These are phyloP conservation scores for Neuroterus valhalla DNA, from an alignment of 1,140 invertebrate genomes.

Conservation along the genomic window DNA sequence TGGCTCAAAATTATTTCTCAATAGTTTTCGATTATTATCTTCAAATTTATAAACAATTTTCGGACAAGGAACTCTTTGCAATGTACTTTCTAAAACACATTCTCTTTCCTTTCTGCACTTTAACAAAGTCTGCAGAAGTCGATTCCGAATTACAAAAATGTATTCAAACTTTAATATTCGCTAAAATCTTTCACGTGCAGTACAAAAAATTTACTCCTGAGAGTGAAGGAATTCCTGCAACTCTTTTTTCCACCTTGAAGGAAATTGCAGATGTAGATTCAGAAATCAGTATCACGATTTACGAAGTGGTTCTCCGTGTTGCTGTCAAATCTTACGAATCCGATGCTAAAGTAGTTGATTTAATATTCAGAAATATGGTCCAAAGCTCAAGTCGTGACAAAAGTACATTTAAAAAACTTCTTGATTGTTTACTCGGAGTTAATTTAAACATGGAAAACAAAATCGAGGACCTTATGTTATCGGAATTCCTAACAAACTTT, in stretches of 20 bases:
- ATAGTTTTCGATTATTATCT: background rate
- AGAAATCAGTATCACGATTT: background rate
- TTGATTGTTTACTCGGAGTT: constrained; percentile 6
- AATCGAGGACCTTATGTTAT: constrained; percentile 1
- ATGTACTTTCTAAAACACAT: background rate
- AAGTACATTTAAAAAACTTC: background rate
- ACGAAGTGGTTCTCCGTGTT: background rate
- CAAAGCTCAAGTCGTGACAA: background rate
- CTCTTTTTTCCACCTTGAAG: background rate
- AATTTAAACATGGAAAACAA: background rate
- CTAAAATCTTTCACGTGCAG: background rate
- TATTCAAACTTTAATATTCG: constrained; percentile 1
- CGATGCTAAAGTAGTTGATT: background rate
- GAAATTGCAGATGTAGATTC: constrained; percentile 15
- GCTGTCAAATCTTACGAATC: constrained; percentile 20
- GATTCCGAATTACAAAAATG: background rate
- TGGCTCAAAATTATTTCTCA: background rate
- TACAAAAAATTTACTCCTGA: constrained; percentile 11
- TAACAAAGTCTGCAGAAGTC: background rate
- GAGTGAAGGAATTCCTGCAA: constrained; percentile 6
- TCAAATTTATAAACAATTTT: constrained; percentile 23
- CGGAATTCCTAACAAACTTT: background rate
- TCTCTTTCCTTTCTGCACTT: background rate
- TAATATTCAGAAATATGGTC: constrained; percentile 13
- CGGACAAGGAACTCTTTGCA: background rate